Evolutionary conservation across 2,797 vertebrate genomes (phyloP).

Genomic region (Chaetodon trifasciatus): DNA sequence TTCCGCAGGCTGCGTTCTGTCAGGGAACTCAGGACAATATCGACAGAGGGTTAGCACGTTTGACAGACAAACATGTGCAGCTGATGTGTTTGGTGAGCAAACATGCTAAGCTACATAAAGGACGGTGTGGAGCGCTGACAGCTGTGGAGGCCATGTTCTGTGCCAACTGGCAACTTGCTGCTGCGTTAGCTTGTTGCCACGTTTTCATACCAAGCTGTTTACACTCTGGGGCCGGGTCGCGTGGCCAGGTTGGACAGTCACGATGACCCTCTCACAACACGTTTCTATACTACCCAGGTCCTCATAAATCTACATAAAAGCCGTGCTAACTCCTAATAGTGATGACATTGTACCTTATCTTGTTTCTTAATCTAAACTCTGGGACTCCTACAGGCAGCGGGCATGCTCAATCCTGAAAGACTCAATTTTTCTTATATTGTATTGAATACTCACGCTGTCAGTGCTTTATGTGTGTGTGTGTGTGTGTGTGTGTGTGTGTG

Average conservation of each 20-base stretch:
- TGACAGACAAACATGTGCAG: constrained; percentile 38
- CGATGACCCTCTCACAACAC: background rate
- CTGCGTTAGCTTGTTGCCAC: background rate
- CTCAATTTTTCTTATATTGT: background rate
- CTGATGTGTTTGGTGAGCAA: constrained; percentile 42
- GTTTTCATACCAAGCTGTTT: background rate
- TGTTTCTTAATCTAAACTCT: background rate
- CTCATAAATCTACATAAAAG: background rate
- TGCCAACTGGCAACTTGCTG: background rate
- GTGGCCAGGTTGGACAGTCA: background rate
- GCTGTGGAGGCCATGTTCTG: constrained; percentile 3
- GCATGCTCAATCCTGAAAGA: background rate
- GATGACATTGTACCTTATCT: background rate
- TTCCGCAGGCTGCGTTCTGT: constrained; percentile 25
- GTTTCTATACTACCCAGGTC: background rate
- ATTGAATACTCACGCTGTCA: background rate
- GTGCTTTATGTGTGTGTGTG: background rate
- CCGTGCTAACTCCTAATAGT: background rate
- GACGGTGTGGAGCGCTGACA: background rate
- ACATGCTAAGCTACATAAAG: constrained; percentile 25
- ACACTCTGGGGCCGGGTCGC: background rate
- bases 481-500: too few relatives aligned
- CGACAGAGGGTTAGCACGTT: constrained; percentile 41
- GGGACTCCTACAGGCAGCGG: too few relatives aligned
- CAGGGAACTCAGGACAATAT: constrained; percentile 5